Conservation (phyloP, 2,113 vertebrate genomes). For the Xiphophorus couchianus region DNA sequence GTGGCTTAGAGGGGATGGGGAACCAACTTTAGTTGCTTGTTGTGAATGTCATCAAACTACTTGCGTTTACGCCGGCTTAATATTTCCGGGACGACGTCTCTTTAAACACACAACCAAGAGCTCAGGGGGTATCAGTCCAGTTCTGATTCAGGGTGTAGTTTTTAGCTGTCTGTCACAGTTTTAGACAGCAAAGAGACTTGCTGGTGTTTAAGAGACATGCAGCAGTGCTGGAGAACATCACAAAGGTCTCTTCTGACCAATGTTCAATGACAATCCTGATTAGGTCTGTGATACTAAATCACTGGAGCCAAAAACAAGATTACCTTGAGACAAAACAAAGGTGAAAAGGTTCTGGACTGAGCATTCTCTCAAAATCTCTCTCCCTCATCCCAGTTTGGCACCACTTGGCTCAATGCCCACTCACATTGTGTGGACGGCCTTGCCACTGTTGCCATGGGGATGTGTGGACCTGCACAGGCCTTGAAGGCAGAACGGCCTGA, state of each 20-base stretch:
- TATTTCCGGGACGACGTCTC: conserved; percentile 65
- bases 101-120: conserved; percentile 56
- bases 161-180: conserved; percentile 30
- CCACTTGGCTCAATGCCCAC: conserved; percentile 78
- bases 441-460: conserved; percentile 85
- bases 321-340: conserved; percentile 64
- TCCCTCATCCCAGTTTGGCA: conserved; percentile 79
- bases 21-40: conserved; percentile 75
- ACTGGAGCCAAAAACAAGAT: conserved; percentile 63
- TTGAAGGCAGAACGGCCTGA: conserved; percentile 74
- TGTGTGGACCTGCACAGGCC: conserved; percentile 78
- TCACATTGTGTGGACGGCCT: conserved; percentile 81
- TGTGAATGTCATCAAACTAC: conserved; percentile 77
- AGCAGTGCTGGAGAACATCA: neutral
- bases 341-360: conserved; percentile 66
- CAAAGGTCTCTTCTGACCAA: conserved; percentile 34
- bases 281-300: conserved; percentile 53
- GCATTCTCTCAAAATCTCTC: conserved; percentile 72
- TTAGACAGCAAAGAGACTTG: conserved; percentile 15
- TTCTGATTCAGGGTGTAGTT: conserved; percentile 43
- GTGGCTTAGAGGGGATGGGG: conserved; percentile 71
- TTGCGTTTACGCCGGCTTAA: conserved; percentile 74
- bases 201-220: conserved; percentile 10
- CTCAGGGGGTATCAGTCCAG: conserved; percentile 48
- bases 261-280: conserved; percentile 34